Evolutionary conservation across 2,888 invertebrate species (phyloP), one percentile per base, ranked within the genome.

Genomic region (Dusona sp.): DNA sequence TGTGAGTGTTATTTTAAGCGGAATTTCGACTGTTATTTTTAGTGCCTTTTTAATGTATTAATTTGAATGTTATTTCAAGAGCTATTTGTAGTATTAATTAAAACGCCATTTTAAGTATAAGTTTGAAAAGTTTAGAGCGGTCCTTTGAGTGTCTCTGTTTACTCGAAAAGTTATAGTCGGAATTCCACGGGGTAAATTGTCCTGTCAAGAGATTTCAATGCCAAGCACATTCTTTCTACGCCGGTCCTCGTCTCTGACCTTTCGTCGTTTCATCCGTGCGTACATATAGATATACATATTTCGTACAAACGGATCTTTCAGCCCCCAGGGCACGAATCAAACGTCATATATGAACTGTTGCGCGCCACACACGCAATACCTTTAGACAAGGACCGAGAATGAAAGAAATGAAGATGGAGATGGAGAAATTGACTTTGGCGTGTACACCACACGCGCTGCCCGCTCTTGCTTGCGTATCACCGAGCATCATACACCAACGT

Each of bases 281-380:
- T 11, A 16, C 33, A 33, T 67, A 25, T 38, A 68, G 19, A 45
- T 48, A 16, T 64, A 61, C 8, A 38, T 16, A 11, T 13, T 42
- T 36, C 36, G 57, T 42, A 67, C 54, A 38, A 74, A 22, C 54
- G 73, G 64, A 74, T 48, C 67, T 79, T 70, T 70, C 64, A 78
- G 79, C 74, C 82, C 68, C 33, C 70, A 42, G 64, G 77, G 80
- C 77, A 80, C 33, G 75, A 70, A 79, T 79, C 67, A 79, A 86
- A 86, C 83, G 79, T 83, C 25, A 33, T 75, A 64, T 72, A 65
- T 42, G 25, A 65, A 81, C 38, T 70, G 61, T 33, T 61, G 61
- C 36, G 54, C 51, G 67, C 36, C 16, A 22, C 48, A 22, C 42
- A 45, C 54, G 67, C 68, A 38, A 51, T 22, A 51, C 77, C 36